Evolutionary conservation across 2,888 invertebrate species (phyloP), one percentile per base, ranked within the genome.

Genomic region (Tenthredo mesomela): DNA sequence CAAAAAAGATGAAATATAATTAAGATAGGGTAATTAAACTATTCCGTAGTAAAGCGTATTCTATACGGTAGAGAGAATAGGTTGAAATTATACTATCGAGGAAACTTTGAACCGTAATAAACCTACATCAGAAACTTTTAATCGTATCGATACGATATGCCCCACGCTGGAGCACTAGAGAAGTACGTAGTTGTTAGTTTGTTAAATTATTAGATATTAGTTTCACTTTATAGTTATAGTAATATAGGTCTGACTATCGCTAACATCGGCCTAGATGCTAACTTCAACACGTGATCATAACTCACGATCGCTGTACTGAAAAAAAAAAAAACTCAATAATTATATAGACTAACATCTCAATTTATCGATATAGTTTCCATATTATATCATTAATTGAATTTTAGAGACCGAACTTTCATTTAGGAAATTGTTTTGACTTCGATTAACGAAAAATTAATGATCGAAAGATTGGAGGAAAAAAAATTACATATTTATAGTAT

Each of bases 81-180:
- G 33, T n/a, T 70, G 70, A 70, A 70, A 70, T 67, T 54, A 67
- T 70, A 70, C 33, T 70, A 70, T 70, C 33, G 70, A 33, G 70
- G 37, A 70, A 70, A 70, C 70, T 70, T 70, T 70, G 70, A 70
- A 37, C 70, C 37, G 70, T 70, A 70, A 70, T 70, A 70, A 70
- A 70, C 70, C 70, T 33, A 70, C 70, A 70, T 70, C 70, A 70
- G 70, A 70, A 67, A 70, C 61, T 70, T 70, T 70, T 70, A 70
- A 70, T 70, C 70, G 37, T 37, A 70, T 70, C 33, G 70, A 70
- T 70, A 15, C 33, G 25, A 25, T 21, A 21, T 61, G 61, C 70
- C 18, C 37, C 70, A n/a, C 18, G 37, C 70, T 25, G 70, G n/a
- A n/a, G 70, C 70, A 25, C 21, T 7, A 37, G n/a, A 0, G 18